Percentiles rank a stretch among this genome's conserved stretches.
phyloP scores from a whole-genome alignment of 1,140 invertebrate genomes.

The Drepana arcuata region DNA sequence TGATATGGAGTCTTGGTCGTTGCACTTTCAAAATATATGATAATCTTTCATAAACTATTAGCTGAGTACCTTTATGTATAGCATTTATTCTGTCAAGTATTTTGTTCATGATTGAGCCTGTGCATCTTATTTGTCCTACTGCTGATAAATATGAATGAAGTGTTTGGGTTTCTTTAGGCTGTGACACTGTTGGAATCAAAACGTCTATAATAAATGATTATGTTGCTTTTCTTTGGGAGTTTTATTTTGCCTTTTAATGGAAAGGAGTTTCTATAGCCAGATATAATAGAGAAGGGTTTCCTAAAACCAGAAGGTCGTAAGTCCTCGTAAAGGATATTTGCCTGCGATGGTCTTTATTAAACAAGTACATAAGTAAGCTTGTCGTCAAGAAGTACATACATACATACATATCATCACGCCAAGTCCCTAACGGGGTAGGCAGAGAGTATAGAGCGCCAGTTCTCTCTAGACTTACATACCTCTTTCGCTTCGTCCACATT shows the following conservation, averaged over 20 bases:
- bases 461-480: too few species aligned
- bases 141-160: too few species aligned
- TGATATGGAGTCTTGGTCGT: slow-evolving; percentile 2
- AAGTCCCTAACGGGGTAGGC: too few species aligned
- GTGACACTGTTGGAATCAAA: slow-evolving; percentile 26
- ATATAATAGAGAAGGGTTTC: too few species aligned
- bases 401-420: too few species aligned
- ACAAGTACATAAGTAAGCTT: neutral
- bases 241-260: slow-evolving; percentile 18
- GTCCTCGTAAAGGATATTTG: neutral
- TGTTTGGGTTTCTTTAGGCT: slow-evolving; percentile 28
- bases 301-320: neutral
- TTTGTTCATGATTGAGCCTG: slow-evolving; percentile 17
- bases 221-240: slow-evolving; percentile 25
- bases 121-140: too few species aligned
- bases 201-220: slow-evolving; percentile 33
- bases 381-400: neutral
- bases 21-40: too few species aligned
- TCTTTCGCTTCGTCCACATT: too few species aligned
- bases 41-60: too few species aligned
- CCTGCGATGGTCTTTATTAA: neutral
- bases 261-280: too few species aligned
- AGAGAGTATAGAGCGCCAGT: too few species aligned
- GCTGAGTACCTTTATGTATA: too few species aligned
- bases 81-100: slow-evolving; percentile 4